Evolutionary conservation across 2,797 vertebrate genomes (phyloP).

Genomic region (Lepus townsendii): DNA sequence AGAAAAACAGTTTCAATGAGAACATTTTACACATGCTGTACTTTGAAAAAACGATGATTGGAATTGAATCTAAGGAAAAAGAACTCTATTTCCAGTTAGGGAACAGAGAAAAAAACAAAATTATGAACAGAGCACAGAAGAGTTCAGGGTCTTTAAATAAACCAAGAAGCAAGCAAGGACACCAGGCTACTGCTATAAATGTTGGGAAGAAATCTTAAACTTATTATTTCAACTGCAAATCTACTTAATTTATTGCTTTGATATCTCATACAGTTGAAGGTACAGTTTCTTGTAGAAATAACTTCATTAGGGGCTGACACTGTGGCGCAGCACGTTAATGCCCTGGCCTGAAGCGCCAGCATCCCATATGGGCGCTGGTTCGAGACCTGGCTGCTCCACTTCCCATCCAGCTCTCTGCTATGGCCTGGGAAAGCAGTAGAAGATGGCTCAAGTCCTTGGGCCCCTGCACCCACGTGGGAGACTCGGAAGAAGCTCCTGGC

Average conservation of each 20-base stretch:
- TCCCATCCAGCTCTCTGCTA: no score
- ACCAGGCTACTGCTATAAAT: neutral
- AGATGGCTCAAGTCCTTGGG: no score
- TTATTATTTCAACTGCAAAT: conserved; percentile 21
- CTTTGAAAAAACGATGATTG: neutral
- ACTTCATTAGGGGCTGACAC: no score
- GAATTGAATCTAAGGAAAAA: conserved; percentile 3
- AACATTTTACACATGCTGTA: neutral
- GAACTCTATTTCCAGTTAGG: neutral
- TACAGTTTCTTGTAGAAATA: neutral
- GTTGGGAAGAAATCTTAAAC: conserved; percentile 31
- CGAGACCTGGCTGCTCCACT: no score
- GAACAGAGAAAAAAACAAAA: neutral
- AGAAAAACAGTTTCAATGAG: neutral
- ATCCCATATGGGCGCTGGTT: no score
- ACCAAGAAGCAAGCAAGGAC: neutral
- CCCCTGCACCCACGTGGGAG: no score
- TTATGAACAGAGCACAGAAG: neutral
- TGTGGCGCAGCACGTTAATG: no score
- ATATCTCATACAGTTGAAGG: neutral
- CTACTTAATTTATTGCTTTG: neutral
- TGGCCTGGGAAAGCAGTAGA: no score
- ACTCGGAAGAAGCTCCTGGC: no score
- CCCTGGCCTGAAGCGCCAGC: no score
- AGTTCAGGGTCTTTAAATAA: neutral